Base-by-base conservation (phyloP, 2,797 vertebrate species). In the Mormyrops attenuatus region DNA sequence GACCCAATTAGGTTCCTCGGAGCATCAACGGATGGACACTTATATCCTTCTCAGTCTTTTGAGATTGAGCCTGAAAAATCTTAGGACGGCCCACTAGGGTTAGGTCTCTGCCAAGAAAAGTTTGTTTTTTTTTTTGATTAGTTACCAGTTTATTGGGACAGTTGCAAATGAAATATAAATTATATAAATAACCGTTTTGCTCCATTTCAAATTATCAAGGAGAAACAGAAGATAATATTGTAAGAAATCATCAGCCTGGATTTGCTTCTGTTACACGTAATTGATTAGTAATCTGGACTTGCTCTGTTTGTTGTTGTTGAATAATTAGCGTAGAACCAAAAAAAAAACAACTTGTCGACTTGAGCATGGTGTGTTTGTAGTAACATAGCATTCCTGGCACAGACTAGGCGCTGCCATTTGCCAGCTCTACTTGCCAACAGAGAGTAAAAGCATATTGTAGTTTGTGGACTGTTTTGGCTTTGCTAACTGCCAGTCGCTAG, bases 1-100 rank as follows among this genome's bases (percentile, higher is more conserved):
- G 94, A 95, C 95, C 95, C 93, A 96, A 91, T 95, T 96, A 94
- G 91, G 93, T 88, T 93, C 93, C 88, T 95, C 92, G 90, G 91
- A 93, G 92, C 92, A 92, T 92, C 88, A 90, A 91, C 93, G 94
- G 94, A 95, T 95, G 94, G 95, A 93, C 95, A 92, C 89, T 94
- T 95, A 94, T 95, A 95, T 94, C 93, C 90, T 92, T 94, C 92
- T 90, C 90, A 87, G 90, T 94, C 93, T 94, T 90, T 92, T 90
- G 92, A 94, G 94, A 94, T 93, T 77, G 69, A 88, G 89, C 84
- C 92, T 91, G 90, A 93, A 90, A 93, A 90, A 89, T 85, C 87
- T 93, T 90, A 88, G 26, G 86, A 84, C 89, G 15, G 82, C 87
- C 90, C 87, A 88, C 50, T 26, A 22, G 89, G 89, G 90, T 90